These are phyloP conservation scores for Microcebus ravelobensis DNA, from an alignment of 2,113 vertebrate genomes.

Conservation along the genomic window DNA sequence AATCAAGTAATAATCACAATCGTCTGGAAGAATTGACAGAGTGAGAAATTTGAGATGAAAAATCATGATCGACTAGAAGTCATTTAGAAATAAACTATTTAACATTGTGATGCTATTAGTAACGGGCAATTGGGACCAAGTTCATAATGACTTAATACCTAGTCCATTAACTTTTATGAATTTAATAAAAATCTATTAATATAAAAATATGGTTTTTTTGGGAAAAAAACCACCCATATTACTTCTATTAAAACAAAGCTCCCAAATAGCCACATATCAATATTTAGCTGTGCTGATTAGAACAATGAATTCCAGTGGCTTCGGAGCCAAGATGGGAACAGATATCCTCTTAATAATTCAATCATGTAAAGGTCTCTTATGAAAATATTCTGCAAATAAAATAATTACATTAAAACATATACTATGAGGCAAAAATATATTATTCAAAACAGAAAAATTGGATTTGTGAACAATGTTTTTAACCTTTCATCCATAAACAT, in stretches of 20 bases:
- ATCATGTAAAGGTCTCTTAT: not conserved
- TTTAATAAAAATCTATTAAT: conserved; percentile 81
- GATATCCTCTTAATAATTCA: not conserved
- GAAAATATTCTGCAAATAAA: not conserved
- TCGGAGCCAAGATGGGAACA: not conserved
- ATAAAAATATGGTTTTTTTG: conserved; percentile 61
- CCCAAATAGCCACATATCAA: not conserved
- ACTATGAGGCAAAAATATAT: not conserved
- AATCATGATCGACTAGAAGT: conserved; percentile 55
- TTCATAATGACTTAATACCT: conserved; percentile 80
- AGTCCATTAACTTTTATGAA: conserved; percentile 83
- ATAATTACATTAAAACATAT: not conserved
- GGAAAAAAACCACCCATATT: not conserved
- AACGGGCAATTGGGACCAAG: conserved; percentile 76
- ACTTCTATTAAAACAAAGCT: not conserved
- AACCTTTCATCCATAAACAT: not conserved
- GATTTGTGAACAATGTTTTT: not conserved
- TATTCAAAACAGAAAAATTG: not conserved
- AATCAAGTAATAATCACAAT: conserved; percentile 15
- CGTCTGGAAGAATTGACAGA: conserved; percentile 49
- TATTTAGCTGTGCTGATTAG: not conserved
- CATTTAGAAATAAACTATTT: conserved; percentile 67
- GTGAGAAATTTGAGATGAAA: conserved; percentile 32
- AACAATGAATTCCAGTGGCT: not conserved
- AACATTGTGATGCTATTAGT: conserved; percentile 76